Percentiles rank a stretch among this genome's conserved stretches.
Conservation (phyloP, 2,113 vertebrate genomes). For the Lynx canadensis region DNA sequence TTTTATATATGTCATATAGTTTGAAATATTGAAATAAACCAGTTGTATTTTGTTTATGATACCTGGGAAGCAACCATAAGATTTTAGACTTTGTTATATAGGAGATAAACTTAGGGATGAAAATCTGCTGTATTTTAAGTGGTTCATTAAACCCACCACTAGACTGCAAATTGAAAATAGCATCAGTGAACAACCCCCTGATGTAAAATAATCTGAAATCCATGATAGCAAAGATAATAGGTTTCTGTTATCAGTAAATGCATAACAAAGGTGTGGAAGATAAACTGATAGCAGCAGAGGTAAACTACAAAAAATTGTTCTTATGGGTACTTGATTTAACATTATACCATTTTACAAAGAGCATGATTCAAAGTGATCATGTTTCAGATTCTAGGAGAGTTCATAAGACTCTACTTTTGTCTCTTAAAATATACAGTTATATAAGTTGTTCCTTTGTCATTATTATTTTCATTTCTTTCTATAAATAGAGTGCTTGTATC, state of each 20-base stretch:
- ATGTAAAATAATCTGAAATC: slow-evolving; percentile 60
- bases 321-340: background rate
- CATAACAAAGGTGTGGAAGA: background rate
- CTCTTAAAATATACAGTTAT: background rate
- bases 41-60: background rate
- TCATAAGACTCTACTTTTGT: background rate
- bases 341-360: background rate
- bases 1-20: background rate
- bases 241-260: slow-evolving; percentile 27
- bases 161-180: slow-evolving; percentile 51
- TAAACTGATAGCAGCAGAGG: background rate
- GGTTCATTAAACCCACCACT: slow-evolving; percentile 22
- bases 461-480: slow-evolving; percentile 27
- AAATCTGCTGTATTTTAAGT: slow-evolving; percentile 58
- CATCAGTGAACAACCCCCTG: slow-evolving; percentile 14
- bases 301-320: background rate
- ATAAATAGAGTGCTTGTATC: background rate
- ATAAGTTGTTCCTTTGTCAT: slow-evolving; percentile 10
- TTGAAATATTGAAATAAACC: slow-evolving; percentile 1
- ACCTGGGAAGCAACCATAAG: background rate
- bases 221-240: slow-evolving; percentile 50
- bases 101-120: slow-evolving; percentile 38
- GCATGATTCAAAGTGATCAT: background rate
- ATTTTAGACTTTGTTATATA: background rate
- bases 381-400: slow-evolving; percentile 24